These are phyloP conservation scores for Chaetodon trifasciatus DNA, from an alignment of 2,797 vertebrate species.

Conservation along the genomic window DNA sequence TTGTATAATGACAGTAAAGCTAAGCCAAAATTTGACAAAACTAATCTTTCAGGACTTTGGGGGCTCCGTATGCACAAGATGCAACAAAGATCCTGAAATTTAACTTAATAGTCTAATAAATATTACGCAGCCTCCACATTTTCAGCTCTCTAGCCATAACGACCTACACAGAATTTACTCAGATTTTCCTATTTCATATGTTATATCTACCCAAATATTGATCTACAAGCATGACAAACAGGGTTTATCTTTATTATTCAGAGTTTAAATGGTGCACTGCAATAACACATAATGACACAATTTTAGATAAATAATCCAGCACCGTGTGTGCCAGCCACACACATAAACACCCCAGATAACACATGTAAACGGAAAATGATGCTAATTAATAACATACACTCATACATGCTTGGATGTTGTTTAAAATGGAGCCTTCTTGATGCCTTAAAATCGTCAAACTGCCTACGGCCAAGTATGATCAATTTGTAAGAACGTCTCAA, in stretches of 20 bases:
- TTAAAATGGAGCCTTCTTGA: neutral
- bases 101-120: neutral
- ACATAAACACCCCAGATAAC: neutral
- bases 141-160: neutral
- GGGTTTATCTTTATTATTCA: neutral
- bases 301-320: neutral
- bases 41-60: too few relatives aligned
- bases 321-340: neutral
- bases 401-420: neutral
- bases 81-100: neutral
- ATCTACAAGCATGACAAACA: neutral
- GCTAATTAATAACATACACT: neutral
- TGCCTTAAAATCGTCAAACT: neutral
- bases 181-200: neutral
- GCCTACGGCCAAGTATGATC: neutral
- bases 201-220: neutral
- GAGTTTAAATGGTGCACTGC: neutral
- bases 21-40: too few relatives aligned
- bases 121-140: neutral
- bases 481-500: neutral
- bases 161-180: neutral
- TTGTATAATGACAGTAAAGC: too few relatives aligned
- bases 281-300: neutral
- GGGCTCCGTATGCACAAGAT: neutral
- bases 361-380: neutral